phyloP scores from a whole-genome alignment of 2,113 vertebrate species.

The Oncorhynchus mykiss region DNA sequence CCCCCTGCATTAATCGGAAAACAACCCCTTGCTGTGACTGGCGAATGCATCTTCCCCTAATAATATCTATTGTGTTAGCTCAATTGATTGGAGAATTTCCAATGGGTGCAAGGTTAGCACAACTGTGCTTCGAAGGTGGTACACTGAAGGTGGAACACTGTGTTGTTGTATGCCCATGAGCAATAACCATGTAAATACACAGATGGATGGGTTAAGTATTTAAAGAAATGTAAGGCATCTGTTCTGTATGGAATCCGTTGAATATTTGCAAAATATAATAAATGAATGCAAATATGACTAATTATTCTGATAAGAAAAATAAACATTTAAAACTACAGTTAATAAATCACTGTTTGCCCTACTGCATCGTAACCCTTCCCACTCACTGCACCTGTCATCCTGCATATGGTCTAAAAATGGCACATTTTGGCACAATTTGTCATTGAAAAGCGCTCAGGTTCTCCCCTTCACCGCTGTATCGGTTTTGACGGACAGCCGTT shows the following conservation, averaged over 20 bases:
- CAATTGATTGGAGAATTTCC: slow-evolving; percentile 1
- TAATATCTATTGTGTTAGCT: slow-evolving; percentile 36
- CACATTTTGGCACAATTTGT: too few species aligned
- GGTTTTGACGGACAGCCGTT: too few species aligned
- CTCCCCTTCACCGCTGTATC: too few species aligned
- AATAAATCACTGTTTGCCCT: too few species aligned
- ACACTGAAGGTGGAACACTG: too few species aligned
- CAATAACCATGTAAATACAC: slow-evolving; percentile 18
- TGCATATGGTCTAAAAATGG: too few species aligned
- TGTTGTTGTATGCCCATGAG: slow-evolving; percentile 16
- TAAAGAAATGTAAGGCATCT: neutral
- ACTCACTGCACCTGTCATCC: too few species aligned
- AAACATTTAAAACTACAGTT: neutral
- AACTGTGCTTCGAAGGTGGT: slow-evolving; percentile 4
- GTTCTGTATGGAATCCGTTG: neutral
- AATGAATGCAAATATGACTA: neutral
- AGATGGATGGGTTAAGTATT: neutral
- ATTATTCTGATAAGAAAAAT: neutral
- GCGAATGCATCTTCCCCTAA: slow-evolving; percentile 22
- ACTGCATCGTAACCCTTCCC: too few species aligned
- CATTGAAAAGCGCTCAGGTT: too few species aligned
- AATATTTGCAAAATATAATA: neutral
- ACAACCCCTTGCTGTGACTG: slow-evolving; percentile 31
- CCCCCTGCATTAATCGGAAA: slow-evolving; percentile 40
- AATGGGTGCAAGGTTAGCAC: neutral